Base-by-base conservation (phyloP, 2,113 vertebrate species). In the Progne subis region DNA sequence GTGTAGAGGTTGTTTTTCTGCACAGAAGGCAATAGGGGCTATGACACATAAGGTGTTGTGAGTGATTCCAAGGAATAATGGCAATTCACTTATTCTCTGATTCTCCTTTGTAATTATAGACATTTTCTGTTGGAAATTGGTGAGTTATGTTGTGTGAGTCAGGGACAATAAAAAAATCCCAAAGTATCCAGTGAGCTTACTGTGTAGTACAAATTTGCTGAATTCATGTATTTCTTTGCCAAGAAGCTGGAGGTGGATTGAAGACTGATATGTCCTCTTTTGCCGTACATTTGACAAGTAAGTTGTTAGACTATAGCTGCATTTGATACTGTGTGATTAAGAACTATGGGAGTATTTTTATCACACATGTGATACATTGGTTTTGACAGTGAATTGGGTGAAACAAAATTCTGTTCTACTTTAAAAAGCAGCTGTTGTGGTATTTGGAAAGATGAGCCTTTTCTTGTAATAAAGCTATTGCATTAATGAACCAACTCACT, bases 301-400 rank as follows among this genome's bases (percentile, higher is more conserved):
- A 55, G 50, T 71, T 39, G 32, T 83, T 79, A 71, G 41, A 34
- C 32, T 55, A 2, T 24, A 49, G 37, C 61, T 10, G 14, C 8
- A 16, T 76, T 61, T 43, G 76, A 59, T 25, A 6, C 57, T 37
- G 11, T 0, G 8, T 46, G 28, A 18, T 37, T 65, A 63, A 79
- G 28, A 87, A 12, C 17, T 24, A 1, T 41, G 28, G 39, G 39
- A 39, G 44, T 47, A 13, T 77, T 87, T 86, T 72, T 53, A 56
- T 77, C 56, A 46, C 32, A 7, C 4, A 0, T 34, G 18, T 19
- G 41, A 3, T 37, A 11, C 1, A 6, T 53, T n/a, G 32, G 2
- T 92, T 93, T 88, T 70, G 49, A 29, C 8, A 47, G 3, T 59
- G 21, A 52, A 46, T 49, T 53, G n/a, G 46, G n/a, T 19, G 28